Evolutionary conservation across 2,113 vertebrate species (phyloP).

Genomic region (Phyllopteryx taeniolatus): DNA sequence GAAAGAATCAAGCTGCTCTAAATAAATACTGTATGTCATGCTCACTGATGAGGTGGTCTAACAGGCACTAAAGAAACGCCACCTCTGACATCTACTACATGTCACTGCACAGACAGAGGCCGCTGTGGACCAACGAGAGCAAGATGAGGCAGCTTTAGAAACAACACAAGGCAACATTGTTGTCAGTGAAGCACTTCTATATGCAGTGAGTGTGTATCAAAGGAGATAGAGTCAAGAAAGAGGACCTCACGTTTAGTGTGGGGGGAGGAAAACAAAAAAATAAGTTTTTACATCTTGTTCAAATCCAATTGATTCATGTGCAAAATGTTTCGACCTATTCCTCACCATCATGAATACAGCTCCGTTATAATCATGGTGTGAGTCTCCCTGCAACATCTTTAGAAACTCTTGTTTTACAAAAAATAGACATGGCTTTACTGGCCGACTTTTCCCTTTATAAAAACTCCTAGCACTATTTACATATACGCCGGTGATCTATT

Average conservation of each 20-base stretch:
- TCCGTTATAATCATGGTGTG: conserved; percentile 4
- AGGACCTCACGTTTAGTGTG: conserved; percentile 23
- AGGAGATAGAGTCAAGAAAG: conserved; percentile 47
- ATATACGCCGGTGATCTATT: conserved; percentile 37
- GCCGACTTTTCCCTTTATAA: conserved; percentile 72
- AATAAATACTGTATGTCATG: conserved; percentile 60
- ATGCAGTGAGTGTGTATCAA: conserved; percentile 34
- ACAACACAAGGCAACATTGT: conserved; percentile 65
- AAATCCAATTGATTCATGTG: conserved; percentile 49
- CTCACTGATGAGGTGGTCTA: conserved; percentile 52
- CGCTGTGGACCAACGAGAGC: conserved; percentile 42
- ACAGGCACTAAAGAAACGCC: conserved; percentile 55
- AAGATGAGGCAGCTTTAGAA: conserved; percentile 59
- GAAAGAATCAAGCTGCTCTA: conserved; percentile 49
- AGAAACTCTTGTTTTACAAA: conserved; percentile 71
- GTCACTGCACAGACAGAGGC: conserved; percentile 68
- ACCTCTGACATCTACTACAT: conserved; percentile 57
- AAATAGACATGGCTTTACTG: conserved; percentile 74
- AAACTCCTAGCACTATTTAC: conserved; percentile 71
- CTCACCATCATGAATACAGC: background rate
- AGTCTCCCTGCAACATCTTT: conserved; percentile 63
- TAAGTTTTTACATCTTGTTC: conserved; percentile 41
- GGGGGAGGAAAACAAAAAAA: conserved; percentile 10
- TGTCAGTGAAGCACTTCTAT: conserved; percentile 55
- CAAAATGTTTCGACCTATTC: conserved; percentile 48